A percentile compares a stretch with the other conserved stretches of the same genome.
Evolutionary conservation across 1,140 invertebrate species (phyloP).

Genomic region (Drosophila neocordata): DNA sequence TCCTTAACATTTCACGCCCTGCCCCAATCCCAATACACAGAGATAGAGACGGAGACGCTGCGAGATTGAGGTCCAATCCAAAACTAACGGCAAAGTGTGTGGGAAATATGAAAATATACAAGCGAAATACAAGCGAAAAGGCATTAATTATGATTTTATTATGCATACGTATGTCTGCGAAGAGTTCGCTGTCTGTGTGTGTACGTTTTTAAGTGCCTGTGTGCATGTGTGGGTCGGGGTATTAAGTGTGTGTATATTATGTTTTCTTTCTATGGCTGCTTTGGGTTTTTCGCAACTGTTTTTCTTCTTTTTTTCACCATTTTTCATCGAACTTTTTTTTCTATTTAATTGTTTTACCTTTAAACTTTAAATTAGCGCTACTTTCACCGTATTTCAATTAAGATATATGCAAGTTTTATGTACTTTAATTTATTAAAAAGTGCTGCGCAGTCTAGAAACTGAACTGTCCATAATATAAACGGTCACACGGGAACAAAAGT

Average conservation of each 20-base stretch:
- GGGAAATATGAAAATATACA: constrained; percentile 20
- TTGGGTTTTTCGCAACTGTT: neutral
- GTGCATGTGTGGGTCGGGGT: constrained; percentile 18
- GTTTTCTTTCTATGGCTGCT: constrained; percentile 1
- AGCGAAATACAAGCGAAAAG: constrained; percentile 18
- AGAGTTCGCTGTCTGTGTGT: constrained; percentile 17
- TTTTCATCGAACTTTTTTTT: neutral
- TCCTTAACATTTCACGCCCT: constrained; percentile 85
- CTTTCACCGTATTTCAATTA: constrained; percentile 8
- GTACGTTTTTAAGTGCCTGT: neutral
- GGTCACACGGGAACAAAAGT: neutral
- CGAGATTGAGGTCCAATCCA: constrained; percentile 9
- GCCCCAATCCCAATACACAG: constrained; percentile 16
- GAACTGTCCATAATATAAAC: neutral
- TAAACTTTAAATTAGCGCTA: neutral
- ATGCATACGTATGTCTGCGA: neutral
- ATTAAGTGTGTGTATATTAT: constrained; percentile 23
- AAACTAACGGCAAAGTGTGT: constrained; percentile 8
- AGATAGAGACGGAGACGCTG: constrained; percentile 20
- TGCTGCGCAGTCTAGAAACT: neutral
- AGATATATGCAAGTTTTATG: constrained; percentile 7
- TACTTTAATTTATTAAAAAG: constrained; percentile 3
- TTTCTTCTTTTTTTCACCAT: neutral
- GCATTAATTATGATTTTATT: constrained; percentile 37
- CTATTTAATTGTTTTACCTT: neutral